These are phyloP conservation scores for Reticulitermes speratus DNA, from an alignment of 1,140 invertebrate genomes.

Conservation along the genomic window DNA sequence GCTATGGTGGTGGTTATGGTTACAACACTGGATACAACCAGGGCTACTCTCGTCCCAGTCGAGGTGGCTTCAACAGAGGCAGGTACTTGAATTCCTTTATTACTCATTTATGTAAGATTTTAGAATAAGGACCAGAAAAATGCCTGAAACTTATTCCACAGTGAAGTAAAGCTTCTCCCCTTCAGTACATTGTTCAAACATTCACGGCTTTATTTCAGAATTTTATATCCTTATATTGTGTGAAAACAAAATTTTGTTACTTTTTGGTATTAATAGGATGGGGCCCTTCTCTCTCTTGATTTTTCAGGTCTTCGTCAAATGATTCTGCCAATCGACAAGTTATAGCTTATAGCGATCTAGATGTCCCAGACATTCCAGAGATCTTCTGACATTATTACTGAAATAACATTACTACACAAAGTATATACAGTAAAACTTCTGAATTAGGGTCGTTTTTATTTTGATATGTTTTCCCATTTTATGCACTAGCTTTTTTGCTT, in stretches of 20 bases:
- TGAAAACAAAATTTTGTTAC: background rate
- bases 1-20: slow-evolving; percentile 28
- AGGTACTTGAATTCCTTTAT: slow-evolving; percentile 43
- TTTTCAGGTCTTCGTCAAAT: slow-evolving; percentile 60
- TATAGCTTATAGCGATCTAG: slow-evolving; percentile 81
- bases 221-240: too few species aligned
- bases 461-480: background rate
- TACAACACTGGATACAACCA: slow-evolving; percentile 30
- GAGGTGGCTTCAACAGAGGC: slow-evolving; percentile 50
- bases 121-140: background rate
- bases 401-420: background rate
- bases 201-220: background rate
- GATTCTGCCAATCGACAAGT: slow-evolving; percentile 62
- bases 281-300: slow-evolving; percentile 22
- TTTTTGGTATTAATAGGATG: background rate
- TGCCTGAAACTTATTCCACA: background rate
- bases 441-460: background rate
- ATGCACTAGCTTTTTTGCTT: too few species aligned
- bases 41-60: slow-evolving; percentile 24
- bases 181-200: background rate
- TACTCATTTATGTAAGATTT: background rate
- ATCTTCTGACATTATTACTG: slow-evolving; percentile 56
- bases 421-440: background rate
- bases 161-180: background rate
- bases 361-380: slow-evolving; percentile 72